A percentile compares a stretch with the other conserved stretches of the same genome.
These are phyloP conservation scores for Patella caerulea DNA, from an alignment of 2,888 invertebrate species.

Conservation along the genomic window DNA sequence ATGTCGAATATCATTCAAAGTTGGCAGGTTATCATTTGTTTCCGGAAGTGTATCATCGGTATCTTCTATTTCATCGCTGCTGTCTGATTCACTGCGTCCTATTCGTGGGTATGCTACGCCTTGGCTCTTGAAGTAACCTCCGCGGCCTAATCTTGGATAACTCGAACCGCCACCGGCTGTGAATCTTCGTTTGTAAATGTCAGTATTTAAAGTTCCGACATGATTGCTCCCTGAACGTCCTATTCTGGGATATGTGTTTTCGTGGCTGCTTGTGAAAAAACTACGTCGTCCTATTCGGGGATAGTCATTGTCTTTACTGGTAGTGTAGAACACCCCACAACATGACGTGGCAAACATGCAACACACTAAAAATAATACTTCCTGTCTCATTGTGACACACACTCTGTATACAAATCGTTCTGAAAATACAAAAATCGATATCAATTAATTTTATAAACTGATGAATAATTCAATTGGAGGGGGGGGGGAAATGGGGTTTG, in stretches of 20 bases:
- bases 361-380: slow-evolving; percentile 26
- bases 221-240: slow-evolving; percentile 24
- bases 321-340: slow-evolving; percentile 41
- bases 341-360: slow-evolving; percentile 26
- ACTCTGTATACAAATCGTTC: too few relatives aligned
- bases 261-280: slow-evolving; percentile 35
- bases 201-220: neutral
- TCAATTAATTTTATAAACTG: too few relatives aligned
- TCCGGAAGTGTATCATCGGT: neutral
- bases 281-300: slow-evolving; percentile 38
- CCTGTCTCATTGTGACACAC: slow-evolving; percentile 16
- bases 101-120: neutral
- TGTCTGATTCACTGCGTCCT: neutral
- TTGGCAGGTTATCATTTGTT: neutral
- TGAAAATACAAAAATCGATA: too few relatives aligned
- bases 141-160: neutral
- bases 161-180: neutral
- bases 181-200: neutral
- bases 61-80: neutral
- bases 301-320: slow-evolving; percentile 40
- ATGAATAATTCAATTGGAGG: too few relatives aligned
- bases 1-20: neutral
- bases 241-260: slow-evolving; percentile 37
- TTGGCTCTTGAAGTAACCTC: neutral
- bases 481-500: too few relatives aligned